Percentiles rank a stretch among this genome's conserved stretches.
These are phyloP conservation scores for Drosophila paracracens DNA, from an alignment of 2,888 invertebrate genomes.

Conservation along the genomic window DNA sequence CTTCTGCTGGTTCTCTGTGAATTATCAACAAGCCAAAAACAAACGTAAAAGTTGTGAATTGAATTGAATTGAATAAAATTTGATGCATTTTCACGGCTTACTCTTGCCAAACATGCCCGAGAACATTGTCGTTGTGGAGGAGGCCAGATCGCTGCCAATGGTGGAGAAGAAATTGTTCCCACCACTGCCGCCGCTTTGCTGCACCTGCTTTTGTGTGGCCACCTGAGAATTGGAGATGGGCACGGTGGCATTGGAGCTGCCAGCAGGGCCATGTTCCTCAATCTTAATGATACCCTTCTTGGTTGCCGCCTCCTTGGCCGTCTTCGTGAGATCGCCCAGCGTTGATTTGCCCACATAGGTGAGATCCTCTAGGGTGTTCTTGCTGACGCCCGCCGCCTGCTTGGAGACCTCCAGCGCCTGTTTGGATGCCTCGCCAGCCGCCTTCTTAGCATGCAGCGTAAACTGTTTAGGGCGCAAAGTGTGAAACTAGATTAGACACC, in stretches of 20 bases:
- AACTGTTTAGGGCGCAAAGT: constrained; percentile 86
- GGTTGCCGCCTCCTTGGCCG: constrained; percentile 94
- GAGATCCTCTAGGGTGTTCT: constrained; percentile 94
- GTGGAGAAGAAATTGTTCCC: constrained; percentile 94
- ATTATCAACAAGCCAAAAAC: not conserved
- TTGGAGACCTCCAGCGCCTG: constrained; percentile 94
- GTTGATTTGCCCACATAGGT: constrained; percentile 96
- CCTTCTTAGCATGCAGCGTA: constrained; percentile 94
- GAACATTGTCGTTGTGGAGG: constrained; percentile 97
- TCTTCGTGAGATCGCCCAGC: constrained; percentile 95
- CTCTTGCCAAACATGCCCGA: constrained; percentile 95
- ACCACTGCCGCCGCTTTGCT: constrained; percentile 85
- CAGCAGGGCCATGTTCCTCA: constrained; percentile 61
- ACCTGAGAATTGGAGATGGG: constrained; percentile 73
- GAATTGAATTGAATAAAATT: not conserved
- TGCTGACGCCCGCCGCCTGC: constrained; percentile 94
- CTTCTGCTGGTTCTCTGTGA: constrained; percentile 78
- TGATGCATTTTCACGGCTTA: constrained; percentile 73
- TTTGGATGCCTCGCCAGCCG: constrained; percentile 94
- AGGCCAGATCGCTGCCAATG: constrained; percentile 96
- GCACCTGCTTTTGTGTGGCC: constrained; percentile 85
- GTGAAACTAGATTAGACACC: constrained; percentile 2
- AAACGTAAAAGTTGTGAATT: not conserved
- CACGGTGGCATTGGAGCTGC: not conserved
- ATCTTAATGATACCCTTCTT: constrained; percentile 93